A percentile compares a stretch with the other conserved stretches of the same genome.
phyloP scores from a whole-genome alignment of 2,113 vertebrate species.

The Parotia lawesii region DNA sequence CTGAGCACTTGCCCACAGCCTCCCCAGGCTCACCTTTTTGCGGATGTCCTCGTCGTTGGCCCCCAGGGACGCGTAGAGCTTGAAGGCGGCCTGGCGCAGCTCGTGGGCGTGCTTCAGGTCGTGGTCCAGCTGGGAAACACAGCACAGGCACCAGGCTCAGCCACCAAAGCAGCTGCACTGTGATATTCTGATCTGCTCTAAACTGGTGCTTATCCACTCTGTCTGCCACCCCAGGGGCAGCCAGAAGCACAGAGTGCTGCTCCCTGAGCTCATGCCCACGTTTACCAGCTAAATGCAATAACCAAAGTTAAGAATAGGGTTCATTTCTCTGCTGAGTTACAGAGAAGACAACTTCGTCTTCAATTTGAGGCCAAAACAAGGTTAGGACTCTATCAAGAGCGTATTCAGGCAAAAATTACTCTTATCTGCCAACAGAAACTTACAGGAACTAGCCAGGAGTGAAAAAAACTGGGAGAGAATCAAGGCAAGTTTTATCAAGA shows the following conservation, averaged over 20 bases:
- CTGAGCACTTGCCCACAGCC: neutral
- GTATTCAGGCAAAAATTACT: neutral
- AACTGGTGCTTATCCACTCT: neutral
- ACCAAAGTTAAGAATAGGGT: neutral
- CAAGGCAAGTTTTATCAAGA: neutral
- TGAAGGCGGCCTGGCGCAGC: slow-evolving; percentile 96
- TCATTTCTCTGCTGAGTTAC: neutral
- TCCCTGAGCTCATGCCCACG: neutral
- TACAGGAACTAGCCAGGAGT: neutral
- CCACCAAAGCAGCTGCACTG: neutral
- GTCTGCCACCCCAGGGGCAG: neutral
- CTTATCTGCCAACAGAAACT: neutral
- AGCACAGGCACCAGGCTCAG: neutral
- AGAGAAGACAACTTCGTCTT: neutral
- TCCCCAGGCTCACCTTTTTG: slow-evolving; percentile 85
- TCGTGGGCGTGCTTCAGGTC: slow-evolving; percentile 98
- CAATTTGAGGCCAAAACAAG: neutral
- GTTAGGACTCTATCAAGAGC: neutral
- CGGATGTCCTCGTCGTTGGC: slow-evolving; percentile 98
- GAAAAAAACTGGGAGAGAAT: neutral
- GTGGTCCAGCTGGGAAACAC: slow-evolving; percentile 86
- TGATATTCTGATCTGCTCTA: neutral
- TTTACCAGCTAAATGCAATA: neutral
- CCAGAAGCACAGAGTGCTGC: neutral
- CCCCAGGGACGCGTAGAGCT: slow-evolving; percentile 95